Conservation (phyloP, 2,113 vertebrate genomes). For the Alethe diademata region DNA sequence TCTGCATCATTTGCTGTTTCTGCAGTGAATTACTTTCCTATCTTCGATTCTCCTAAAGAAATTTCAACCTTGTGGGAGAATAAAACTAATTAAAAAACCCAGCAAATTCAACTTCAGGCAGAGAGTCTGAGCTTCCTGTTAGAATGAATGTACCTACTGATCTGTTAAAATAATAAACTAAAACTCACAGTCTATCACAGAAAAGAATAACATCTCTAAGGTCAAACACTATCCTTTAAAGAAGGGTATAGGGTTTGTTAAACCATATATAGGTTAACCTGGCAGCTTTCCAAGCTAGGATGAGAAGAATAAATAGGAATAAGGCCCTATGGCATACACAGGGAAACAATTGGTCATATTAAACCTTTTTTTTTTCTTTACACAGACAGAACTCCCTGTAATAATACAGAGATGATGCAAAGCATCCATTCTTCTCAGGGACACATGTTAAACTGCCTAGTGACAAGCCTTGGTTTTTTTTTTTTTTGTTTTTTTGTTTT, state of each 20-base stretch:
- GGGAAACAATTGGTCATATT: background rate
- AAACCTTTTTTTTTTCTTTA: background rate
- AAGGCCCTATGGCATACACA: background rate
- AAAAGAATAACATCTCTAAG: background rate
- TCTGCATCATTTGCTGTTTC: constrained; percentile 68
- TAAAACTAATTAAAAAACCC: constrained; percentile 56
- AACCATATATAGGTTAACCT: background rate
- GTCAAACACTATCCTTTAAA: background rate
- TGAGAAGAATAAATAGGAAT: background rate
- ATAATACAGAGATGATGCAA: background rate
- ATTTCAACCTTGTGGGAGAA: constrained; percentile 46
- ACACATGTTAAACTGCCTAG: background rate
- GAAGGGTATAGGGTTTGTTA: background rate
- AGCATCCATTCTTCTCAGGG: background rate
- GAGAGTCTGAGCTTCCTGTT: constrained; percentile 34
- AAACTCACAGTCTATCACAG: constrained; percentile 13
- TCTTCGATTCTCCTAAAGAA: constrained; percentile 44
- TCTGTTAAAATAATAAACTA: constrained; percentile 66
- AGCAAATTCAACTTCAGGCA: constrained; percentile 63
- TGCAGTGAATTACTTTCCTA: constrained; percentile 53
- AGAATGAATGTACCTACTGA: constrained; percentile 61
- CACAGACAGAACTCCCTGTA: background rate
- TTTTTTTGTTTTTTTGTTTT: too few species aligned
- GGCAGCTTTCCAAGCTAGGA: background rate
- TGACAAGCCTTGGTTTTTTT: background rate